Evolutionary conservation across 2,888 invertebrate species (phyloP), one percentile per base, ranked within the genome.

Genomic region (Sminthurides aquaticus): DNA sequence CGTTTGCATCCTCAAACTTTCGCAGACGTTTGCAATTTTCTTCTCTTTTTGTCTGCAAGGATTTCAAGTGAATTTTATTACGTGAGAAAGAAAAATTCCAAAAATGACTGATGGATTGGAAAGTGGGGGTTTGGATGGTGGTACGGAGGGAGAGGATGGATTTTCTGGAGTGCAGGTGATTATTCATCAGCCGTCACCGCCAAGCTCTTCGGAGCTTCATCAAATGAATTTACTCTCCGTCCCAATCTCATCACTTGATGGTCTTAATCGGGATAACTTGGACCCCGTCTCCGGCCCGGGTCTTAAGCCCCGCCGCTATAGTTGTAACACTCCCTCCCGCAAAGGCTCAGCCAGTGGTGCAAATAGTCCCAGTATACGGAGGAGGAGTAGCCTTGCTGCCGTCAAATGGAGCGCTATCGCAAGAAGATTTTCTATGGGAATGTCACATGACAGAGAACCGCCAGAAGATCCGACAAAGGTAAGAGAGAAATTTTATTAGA

Each of bases 321-420:
- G 70, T 60, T 60, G 60, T 43, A 72, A 74, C 60, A 70, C 73
- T 15, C 69, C 67, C n/a, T 67, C 67, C n/a, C 49, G 63, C 18
- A 58, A 61, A 48, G 62, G 57, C n/a, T 58, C 49, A n/a, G n/a
- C 49, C 2, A 62, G 58, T 59, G 67, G 69, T 15, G 60, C 65
- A 20, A 68, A 67, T 49, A 71, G 69, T 66, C 74, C 74, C 2
- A 70, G 58, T 57, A 61, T 71, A 5, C 61, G 70, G 18, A 64
- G 74, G 63, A 28, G 74, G 54, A 70, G 72, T 59, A 72, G 72
- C 66, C 61, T 74, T 34, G 74, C 74, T n/a, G 74, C 73, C 28
- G 71, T 73, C 64, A 72, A 72, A 67, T 74, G 74, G 73, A 71
- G 70, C 62, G 72, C 72, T 25, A 68, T 74, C 20, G 74, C 74